Evolutionary conservation across 2,113 vertebrate species (phyloP), one percentile per base, ranked within the genome.

Genomic region (Psittacula cyanocephala): DNA sequence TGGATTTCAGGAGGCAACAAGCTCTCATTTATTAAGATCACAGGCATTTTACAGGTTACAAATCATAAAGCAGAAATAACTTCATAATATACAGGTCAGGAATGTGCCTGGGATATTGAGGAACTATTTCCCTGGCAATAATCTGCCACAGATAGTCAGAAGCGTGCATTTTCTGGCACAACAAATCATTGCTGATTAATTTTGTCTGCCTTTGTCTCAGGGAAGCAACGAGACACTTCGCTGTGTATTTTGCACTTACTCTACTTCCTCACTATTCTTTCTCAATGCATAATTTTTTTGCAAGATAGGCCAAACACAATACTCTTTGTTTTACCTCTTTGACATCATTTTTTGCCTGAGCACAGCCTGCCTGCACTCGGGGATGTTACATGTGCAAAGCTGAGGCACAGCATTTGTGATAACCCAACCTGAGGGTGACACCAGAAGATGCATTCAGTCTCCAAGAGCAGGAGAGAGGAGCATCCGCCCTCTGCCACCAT

Each of bases 11-110:
- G 92, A 96, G 91, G 95, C 96, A 96, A 95, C 91, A 92, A 94
- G 93, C 95, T 87, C 92, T 97, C 95, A 93, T 96, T 97, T 95
- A 95, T 96, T 96, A 97, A 96, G 93, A 97, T 97, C 93, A 95
- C 83, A 89, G 92, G 93, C 95, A 69, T 97, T 96, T 96, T 97
- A 49, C 93, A 93, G 96, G 92, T 97, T 96, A 96, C 92, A 96
- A 96, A 96, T 97, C 96, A 96, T 90, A 91, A 79, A 88, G 91
- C 93, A 96, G 96, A 96, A 97, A 97, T 94, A 96, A 96, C 93
- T 97, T 96, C 86, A 92, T 94, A 96, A 95, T 97, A 95, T 96
- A 96, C 93, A 97, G 96, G 93, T 97, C 96, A 97, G 96, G 95
- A 97, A 96, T 96, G 95, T 97, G 96, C 86, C 90, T 92, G 91